phyloP scores from a whole-genome alignment of 2,113 vertebrate genomes.

The Neoarius graeffei region DNA sequence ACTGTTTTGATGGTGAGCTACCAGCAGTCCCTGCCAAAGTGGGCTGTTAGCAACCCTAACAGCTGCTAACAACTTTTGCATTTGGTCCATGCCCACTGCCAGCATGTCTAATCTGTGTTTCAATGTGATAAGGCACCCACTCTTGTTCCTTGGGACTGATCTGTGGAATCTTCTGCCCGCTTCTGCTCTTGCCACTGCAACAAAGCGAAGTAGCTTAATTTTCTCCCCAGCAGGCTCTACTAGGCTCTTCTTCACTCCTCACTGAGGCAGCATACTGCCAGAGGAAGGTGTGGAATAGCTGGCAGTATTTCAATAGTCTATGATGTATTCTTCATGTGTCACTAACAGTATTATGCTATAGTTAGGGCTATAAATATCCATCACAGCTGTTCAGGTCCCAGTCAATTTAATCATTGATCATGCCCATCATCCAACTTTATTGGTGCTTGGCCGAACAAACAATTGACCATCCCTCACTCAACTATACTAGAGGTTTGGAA shows the following conservation, averaged over 20 bases:
- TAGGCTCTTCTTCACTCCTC: background rate
- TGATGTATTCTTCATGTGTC: too few relatives aligned
- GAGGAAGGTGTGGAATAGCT: background rate
- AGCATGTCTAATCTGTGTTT: background rate
- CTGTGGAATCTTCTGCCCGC: background rate
- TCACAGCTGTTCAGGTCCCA: too few relatives aligned
- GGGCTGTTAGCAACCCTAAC: background rate
- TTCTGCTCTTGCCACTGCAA: background rate
- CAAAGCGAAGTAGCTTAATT: background rate
- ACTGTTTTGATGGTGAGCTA: background rate
- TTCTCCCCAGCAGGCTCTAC: background rate
- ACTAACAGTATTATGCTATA: too few relatives aligned
- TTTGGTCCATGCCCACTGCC: background rate
- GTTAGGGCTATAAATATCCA: too few relatives aligned
- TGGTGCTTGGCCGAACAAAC: too few relatives aligned
- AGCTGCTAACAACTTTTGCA: background rate
- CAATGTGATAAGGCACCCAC: background rate
- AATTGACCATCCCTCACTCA: too few relatives aligned
- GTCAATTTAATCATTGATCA: too few relatives aligned
- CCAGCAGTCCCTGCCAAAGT: background rate
- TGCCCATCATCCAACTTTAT: too few relatives aligned
- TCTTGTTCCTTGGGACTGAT: background rate
- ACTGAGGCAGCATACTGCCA: background rate
- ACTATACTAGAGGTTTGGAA: too few relatives aligned
- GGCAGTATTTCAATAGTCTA: too few relatives aligned